Evolutionary conservation across 1,140 invertebrate genomes (phyloP), one percentile per base, ranked within the genome.

Genomic region (Bombus waltoni): DNA sequence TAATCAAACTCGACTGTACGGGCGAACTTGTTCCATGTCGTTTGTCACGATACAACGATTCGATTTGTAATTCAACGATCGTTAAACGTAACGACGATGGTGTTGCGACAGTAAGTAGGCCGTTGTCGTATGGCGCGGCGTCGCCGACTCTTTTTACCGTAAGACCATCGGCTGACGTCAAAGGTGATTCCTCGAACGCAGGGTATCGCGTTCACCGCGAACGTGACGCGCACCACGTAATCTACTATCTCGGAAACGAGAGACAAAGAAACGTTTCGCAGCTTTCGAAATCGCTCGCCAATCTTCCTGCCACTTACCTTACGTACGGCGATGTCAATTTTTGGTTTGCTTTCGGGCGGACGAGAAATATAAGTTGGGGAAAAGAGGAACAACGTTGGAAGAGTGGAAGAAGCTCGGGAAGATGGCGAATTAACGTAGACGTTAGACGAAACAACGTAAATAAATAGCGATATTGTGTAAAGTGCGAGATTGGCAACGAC

Each of bases 101-200:
- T 84, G 68, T 86, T 59, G 57, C 73, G 87, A 82, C 66, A 15
- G 57, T 81, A 90, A 90, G 83, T 90, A 81, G 88, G 88, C 53
- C 88, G 53, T 62, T 65, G 42, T 44, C 8, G 70, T 85, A 81
- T 68, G 72, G 32, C 40, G 42, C 18, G 5, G 47, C 18, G 6
- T 53, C 47, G 32, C 66, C 35, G 13, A 59, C 32, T 77, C 32
- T 77, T 57, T 89, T 85, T 82, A 89, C 82, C 78, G 78, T 87
- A 90, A 83, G 57, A 28, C 11, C 32, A 44, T 13, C 10, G n/a
- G 38, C 4, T 87, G 85, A 87, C 81, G 79, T 89, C 81, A 83
- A 44, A n/a, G 79, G 53, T 32, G 71, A 74, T 44, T 81, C 57
- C n/a, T 35, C 59, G 66, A 77, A 81, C 68, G n/a, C 35, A 40